Base-by-base conservation (phyloP, 2,113 vertebrate genomes). In the Percina caprodes region DNA sequence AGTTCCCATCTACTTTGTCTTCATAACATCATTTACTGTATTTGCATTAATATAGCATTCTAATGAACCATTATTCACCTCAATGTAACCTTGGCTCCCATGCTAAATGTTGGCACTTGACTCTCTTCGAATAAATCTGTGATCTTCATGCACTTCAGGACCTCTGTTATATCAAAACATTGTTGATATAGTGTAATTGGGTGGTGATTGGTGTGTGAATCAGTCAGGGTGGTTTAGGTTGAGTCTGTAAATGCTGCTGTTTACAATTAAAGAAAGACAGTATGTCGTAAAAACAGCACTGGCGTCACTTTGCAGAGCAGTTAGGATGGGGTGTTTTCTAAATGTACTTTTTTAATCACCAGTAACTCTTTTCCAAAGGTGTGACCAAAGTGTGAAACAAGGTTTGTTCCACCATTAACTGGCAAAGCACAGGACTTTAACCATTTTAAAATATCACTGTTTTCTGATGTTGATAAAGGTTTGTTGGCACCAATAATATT, bases 31-130 rank as follows among this genome's bases (percentile, higher is more conserved):
- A 35, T 18, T 66, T 55, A 9, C n/a, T 51, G 24, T 11, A 61
- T 81, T 49, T 60, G 2, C 21, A 24, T 68, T 49, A 26, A 70
- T 52, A 65, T 33, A 21, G 54, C 23, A 33, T 59, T 69, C 2
- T 45, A 52, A 35, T 76, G 8, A 55, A 71, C 52, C 19, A 71
- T 70, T 46, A 24, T 24, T 69, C 49, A 63, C 51, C 11, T 52
- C 23, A 7, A 23, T 46, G 16, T 54, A 69, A 42, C 45, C 54
- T 60, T 58, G 42, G 4, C 30, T 33, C 1, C 2, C 5, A 12
- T 52, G 4, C n/a, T 52, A 6, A 18, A 15, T 65, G 42, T 14
- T 35, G 21, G 1, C 5, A 16, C 5, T 46, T 16, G 0, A 21
- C 24, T 0, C 26, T 55, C 26, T 63, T 13, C 21, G 11, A 39